Percentiles rank a stretch among this genome's conserved stretches.
phyloP scores from a whole-genome alignment of 2,888 invertebrate genomes.

The Tromatobia lineatoria region DNA sequence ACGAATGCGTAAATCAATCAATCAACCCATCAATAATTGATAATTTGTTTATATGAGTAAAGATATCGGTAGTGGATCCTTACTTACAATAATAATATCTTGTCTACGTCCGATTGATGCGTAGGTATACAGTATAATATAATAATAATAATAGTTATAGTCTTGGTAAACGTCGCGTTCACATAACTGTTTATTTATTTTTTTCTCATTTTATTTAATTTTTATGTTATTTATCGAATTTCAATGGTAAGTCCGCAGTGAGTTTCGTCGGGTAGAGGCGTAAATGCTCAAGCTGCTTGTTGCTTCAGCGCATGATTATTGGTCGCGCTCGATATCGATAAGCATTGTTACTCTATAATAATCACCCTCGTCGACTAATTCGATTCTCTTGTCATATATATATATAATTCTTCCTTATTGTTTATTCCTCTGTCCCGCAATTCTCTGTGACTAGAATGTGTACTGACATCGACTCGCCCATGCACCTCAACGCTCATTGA shows the following conservation, averaged over 20 bases:
- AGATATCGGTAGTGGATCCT: constrained; percentile 63
- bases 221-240: constrained; percentile 56
- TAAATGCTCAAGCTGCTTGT: constrained; percentile 62
- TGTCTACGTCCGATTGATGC: constrained; percentile 68
- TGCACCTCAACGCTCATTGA: constrained; percentile 47
- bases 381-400: constrained; percentile 52
- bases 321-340: constrained; percentile 66
- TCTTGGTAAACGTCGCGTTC: constrained; percentile 69
- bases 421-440: constrained; percentile 49
- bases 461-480: constrained; percentile 54
- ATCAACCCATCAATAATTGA: constrained; percentile 63
- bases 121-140: constrained; percentile 72
- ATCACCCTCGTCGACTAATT: constrained; percentile 64
- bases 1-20: constrained; percentile 61
- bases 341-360: constrained; percentile 63
- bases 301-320: constrained; percentile 67
- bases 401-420: constrained; percentile 28
- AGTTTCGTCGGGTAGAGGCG: constrained; percentile 59
- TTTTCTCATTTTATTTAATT: constrained; percentile 61
- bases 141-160: constrained; percentile 74
- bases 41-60: constrained; percentile 49
- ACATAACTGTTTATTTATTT: constrained; percentile 51
- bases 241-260: constrained; percentile 54
- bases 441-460: constrained; percentile 77
- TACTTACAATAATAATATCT: constrained; percentile 71